Evolutionary conservation across 2,113 vertebrate species (phyloP).

Genomic region (Cranoglanis bouderius): DNA sequence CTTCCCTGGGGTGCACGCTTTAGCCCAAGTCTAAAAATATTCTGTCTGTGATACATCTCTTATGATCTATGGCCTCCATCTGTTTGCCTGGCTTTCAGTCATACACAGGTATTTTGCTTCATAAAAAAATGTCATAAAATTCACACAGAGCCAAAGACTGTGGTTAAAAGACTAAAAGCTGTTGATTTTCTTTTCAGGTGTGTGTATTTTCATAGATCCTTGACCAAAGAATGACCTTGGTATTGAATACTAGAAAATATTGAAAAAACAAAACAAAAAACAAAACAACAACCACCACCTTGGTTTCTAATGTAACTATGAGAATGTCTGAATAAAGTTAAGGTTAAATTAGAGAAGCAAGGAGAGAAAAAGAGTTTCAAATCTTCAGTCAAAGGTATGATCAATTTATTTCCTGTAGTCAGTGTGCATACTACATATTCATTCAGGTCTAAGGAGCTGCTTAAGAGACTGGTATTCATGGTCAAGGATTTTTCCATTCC

Average conservation of each 20-base stretch:
- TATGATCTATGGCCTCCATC: slow-evolving; percentile 16
- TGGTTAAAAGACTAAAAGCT: slow-evolving; percentile 16
- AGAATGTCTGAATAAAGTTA: neutral
- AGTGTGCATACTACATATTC: neutral
- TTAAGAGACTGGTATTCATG: neutral
- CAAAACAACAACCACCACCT: no score
- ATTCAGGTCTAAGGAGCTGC: neutral
- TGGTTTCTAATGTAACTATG: neutral
- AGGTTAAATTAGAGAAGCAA: neutral
- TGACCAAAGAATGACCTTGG: neutral
- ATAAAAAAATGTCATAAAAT: neutral
- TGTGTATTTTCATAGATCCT: neutral
- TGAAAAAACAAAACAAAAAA: neutral
- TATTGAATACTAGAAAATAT: neutral
- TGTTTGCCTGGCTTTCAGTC: slow-evolving; percentile 21
- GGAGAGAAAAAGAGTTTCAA: neutral
- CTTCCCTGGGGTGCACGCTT: slow-evolving; percentile 21
- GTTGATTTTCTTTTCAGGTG: neutral
- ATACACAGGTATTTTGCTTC: neutral
- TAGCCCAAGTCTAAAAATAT: slow-evolving; percentile 44
- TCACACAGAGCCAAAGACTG: neutral
- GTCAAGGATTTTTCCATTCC: neutral
- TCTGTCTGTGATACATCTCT: slow-evolving; percentile 22
- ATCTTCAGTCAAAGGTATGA: neutral
- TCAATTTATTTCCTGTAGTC: neutral